Base-by-base conservation (phyloP, 1,140 invertebrate genomes). In the Maniola jurtina region DNA sequence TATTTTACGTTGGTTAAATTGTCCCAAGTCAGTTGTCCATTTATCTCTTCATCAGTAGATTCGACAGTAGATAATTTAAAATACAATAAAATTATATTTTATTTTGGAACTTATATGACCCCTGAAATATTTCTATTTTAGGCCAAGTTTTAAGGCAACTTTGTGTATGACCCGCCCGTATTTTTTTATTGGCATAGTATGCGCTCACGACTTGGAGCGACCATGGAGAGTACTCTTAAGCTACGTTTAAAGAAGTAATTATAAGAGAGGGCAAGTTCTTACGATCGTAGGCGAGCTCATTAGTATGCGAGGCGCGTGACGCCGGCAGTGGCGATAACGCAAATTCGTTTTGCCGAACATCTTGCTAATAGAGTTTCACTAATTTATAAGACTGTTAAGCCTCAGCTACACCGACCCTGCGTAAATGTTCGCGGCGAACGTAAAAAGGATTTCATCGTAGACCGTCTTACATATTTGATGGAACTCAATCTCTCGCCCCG, bases 301-400 rank as follows among this genome's bases (percentile, higher is more conserved):
- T 88, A 88, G 80, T 88, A 90, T 90, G 88, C 86, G 75, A 73
- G 68, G 67, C 77, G 80, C 81, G 86, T 78, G 64, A 74, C 69
- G 76, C 75, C 82, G 75, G 76, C 81, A 79, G 73, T 83, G 85
- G 85, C 83, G 88, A 90, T 90, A 90, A 89, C 83, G 84, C 86
- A 90, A 90, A 90, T 89, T 90, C 88, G 86, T 87, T 89, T 89
- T 80, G 79, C 78, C 80, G 81, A 90, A 90, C 88, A 88, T 90
- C 84, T 83, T 81, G 84, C 83, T 90, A 90, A 90, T 90, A 90
- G 88, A 90, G 88, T 90, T 90, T 89, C 85, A 83, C 85, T 90
- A 90, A 90, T 90, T 90, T 90, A 89, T 90, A 88, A 87, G 85
- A 71, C 79, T 74, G 80, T 86, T 84, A 88, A 88, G 85, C 86